These are phyloP conservation scores for Eucera pruinosa DNA, from an alignment of 2,888 invertebrate genomes.

Conservation along the genomic window DNA sequence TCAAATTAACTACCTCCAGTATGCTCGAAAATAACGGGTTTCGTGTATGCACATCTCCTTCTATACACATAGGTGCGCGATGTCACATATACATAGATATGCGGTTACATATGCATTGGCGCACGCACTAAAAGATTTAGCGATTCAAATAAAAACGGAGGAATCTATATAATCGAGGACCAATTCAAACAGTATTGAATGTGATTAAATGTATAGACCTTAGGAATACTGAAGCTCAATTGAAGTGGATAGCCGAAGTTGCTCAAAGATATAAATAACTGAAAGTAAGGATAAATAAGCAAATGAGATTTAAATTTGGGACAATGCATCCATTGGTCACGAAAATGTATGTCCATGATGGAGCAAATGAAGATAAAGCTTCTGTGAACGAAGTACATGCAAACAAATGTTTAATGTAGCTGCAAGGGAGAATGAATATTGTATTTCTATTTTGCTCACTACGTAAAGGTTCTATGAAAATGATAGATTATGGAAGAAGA, in stretches of 20 bases:
- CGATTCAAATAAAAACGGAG: constrained; percentile 24
- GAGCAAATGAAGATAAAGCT: constrained; percentile 52
- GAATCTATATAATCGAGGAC: constrained; percentile 8
- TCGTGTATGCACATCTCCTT: constrained; percentile 29
- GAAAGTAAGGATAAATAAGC: background rate
- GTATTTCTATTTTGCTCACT: background rate
- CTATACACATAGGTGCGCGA: constrained; percentile 14
- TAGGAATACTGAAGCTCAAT: background rate
- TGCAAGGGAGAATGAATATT: background rate
- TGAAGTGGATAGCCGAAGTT: background rate
- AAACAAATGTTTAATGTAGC: constrained; percentile 1
- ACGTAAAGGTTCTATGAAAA: background rate
- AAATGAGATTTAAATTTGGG: constrained; percentile 4
- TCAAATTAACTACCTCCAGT: constrained; percentile 72
- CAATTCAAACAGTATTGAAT: constrained; percentile 16
- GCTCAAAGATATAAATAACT: background rate
- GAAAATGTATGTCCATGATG: constrained; percentile 64
- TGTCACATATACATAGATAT: background rate
- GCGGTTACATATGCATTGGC: constrained; percentile 5
- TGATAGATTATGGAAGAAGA: background rate
- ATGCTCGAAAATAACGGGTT: constrained; percentile 68
- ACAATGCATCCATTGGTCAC: constrained; percentile 66
- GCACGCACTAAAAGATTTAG: constrained; percentile 37
- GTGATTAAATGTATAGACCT: background rate
- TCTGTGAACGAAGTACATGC: constrained; percentile 14